Conservation (phyloP, 2,888 invertebrate genomes). For the Euplagia quadripunctaria region DNA sequence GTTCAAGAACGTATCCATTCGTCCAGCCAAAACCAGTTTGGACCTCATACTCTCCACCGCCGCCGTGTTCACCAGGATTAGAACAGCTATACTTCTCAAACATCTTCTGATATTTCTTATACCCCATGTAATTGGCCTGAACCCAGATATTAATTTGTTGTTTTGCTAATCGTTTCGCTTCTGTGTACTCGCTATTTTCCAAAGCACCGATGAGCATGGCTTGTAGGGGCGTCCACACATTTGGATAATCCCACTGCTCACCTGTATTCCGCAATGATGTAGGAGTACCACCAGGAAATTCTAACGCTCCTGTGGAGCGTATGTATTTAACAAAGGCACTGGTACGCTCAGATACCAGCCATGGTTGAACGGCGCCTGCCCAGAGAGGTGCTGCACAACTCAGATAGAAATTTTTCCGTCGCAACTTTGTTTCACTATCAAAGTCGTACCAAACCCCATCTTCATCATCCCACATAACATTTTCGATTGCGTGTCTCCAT, state of each 20-base stretch:
- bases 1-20: conserved; percentile 90
- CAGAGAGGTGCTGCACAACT: conserved; percentile 92
- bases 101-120: conserved; percentile 88
- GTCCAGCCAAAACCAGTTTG: conserved; percentile 94
- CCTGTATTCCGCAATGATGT: conserved; percentile 89
- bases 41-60: conserved; percentile 92
- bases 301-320: conserved; percentile 78
- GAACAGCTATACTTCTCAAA: conserved; percentile 91
- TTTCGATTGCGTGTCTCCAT: conserved; percentile 89
- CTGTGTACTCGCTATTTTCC: conserved; percentile 86
- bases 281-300: conserved; percentile 90
- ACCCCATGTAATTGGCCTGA: conserved; percentile 89
- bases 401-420: conserved; percentile 90
- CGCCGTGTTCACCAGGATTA: conserved; percentile 89
- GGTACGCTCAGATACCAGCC: conserved; percentile 78
- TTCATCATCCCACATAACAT: conserved; percentile 91
- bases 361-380: conserved; percentile 88
- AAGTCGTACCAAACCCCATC: conserved; percentile 95
- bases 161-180: conserved; percentile 88
- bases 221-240: conserved; percentile 95
- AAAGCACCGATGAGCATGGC: conserved; percentile 92
- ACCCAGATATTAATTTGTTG: conserved; percentile 91
- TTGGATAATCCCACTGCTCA: conserved; percentile 94
- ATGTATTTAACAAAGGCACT: conserved; percentile 87
- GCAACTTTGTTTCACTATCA: conserved; percentile 86